Evolutionary conservation across 2,797 vertebrate species (phyloP), one percentile per base, ranked within the genome.

Genomic region (Sebastes itinus): DNA sequence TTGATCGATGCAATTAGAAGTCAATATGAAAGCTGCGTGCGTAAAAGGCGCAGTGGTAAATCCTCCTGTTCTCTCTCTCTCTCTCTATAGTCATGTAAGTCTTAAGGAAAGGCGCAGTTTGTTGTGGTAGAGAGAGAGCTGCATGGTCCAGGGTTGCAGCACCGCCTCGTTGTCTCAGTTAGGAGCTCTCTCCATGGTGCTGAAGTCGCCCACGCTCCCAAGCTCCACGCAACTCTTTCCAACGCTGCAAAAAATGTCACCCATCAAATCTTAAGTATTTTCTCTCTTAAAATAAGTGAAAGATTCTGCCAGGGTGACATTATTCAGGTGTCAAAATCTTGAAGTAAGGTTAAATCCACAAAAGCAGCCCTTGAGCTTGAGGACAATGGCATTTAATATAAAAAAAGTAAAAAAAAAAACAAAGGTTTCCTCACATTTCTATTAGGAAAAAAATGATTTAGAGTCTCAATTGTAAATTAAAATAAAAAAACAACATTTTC

Each of bases 131-230:
- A 5, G 6, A 23, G 63, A 7, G 32, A 30, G 60, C 9, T 56
- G 38, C 0, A 42, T 6, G 59, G 72, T 84, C 54, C 64, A 9
- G 62, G 70, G 66, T 30, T 32, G 71, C 75, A 77, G 76, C 70
- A 32, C 81, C 84, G 85, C 88, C 84, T 85, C 80, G 64, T 74
- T 63, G 77, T 81, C 74, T 79, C 64, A 35, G 72, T 83, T 78
- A 35, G 77, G 65, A 81, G 86, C 79, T n/a, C 93, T 94, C 79
- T 95, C 95, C 95, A 76, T 86, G 95, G 94, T 95, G 87, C 95
- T 94, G 93, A 94, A 94, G 59, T 77, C 88, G 83, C 92, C 92
- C 90, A 89, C 92, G 88, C 87, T 77, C 46, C 0, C 49, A n/a
- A 9, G 49, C 49, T 52, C 49, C 49, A 52, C 49, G 49, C 20